Evolutionary conservation across 2,888 invertebrate species (phyloP).

Genomic region (Clepsis dumicolana): DNA sequence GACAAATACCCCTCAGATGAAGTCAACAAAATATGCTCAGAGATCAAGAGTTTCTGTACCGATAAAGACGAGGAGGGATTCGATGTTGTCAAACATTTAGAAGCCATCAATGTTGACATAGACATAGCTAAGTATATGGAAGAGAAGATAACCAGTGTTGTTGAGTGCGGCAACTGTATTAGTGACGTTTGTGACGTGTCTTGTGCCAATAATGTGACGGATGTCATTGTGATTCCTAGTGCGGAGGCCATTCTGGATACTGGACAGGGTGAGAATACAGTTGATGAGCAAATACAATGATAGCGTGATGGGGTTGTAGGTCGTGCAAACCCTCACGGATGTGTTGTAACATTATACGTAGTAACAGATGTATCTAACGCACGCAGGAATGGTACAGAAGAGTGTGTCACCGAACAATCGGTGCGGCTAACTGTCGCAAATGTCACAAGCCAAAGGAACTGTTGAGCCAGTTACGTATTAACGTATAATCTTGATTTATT

Average conservation of each 20-base stretch:
- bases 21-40: slow-evolving; percentile 71
- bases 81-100: slow-evolving; percentile 62
- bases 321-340: neutral
- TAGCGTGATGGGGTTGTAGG: neutral
- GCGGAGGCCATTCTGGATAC: slow-evolving; percentile 76
- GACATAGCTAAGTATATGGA: slow-evolving; percentile 57
- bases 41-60: slow-evolving; percentile 71
- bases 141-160: slow-evolving; percentile 52
- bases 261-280: slow-evolving; percentile 53
- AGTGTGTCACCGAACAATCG: no score
- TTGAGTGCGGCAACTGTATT: slow-evolving; percentile 59
- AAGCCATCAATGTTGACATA: slow-evolving; percentile 52
- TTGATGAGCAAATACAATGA: slow-evolving; percentile 29
- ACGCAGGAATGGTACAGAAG: no score
- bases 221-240: slow-evolving; percentile 77
- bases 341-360: no score
- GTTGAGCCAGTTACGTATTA: no score
- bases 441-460: no score
- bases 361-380: no score
- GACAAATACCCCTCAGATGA: slow-evolving; percentile 64
- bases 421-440: no score
- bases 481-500: no score
- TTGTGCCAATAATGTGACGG: slow-evolving; percentile 69
- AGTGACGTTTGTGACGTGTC: slow-evolving; percentile 60
- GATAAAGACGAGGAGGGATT: slow-evolving; percentile 56